Conservation (phyloP, 2,888 invertebrate species). For the Philonicus albiceps region DNA sequence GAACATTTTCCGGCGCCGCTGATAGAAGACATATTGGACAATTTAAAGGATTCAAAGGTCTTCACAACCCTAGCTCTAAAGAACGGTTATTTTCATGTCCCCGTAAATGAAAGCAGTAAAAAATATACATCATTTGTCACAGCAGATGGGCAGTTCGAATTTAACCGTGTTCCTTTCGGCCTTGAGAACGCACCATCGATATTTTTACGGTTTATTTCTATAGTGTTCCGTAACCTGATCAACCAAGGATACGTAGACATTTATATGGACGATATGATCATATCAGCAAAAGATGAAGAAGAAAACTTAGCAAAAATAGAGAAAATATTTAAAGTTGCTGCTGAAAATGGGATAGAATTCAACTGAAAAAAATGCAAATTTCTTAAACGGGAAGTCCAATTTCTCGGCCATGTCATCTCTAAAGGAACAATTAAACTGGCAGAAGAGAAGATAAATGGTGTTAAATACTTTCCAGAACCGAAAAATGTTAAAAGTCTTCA, state of each 20-base stretch:
- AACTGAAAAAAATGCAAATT: conserved; percentile 51
- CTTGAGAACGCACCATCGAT: conserved; percentile 51
- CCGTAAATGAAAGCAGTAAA: not conserved
- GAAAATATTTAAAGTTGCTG: conserved; percentile 35
- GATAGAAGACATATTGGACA: conserved; percentile 57
- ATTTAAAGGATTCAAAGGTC: conserved; percentile 50
- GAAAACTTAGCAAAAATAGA: conserved; percentile 43
- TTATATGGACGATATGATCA: conserved; percentile 53
- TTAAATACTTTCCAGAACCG: conserved; percentile 51
- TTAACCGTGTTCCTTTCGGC: conserved; percentile 55
- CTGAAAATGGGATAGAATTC: conserved; percentile 44
- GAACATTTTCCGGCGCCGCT: conserved; percentile 57
- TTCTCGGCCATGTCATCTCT: conserved; percentile 52
- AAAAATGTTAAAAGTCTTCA: conserved; percentile 50
- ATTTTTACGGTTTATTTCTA: conserved; percentile 50
- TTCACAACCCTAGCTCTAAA: conserved; percentile 55
- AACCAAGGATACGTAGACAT: conserved; percentile 40
- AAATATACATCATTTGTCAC: conserved; percentile 10
- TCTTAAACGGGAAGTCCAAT: conserved; percentile 50
- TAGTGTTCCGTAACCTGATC: conserved; percentile 43
- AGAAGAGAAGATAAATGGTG: conserved; percentile 48
- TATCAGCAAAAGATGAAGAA: conserved; percentile 45
- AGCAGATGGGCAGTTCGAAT: conserved; percentile 11
- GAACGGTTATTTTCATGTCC: conserved; percentile 56
- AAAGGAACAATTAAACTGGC: conserved; percentile 49